phyloP scores from a whole-genome alignment of 2,113 vertebrate genomes.

The Ovibos moschatus region DNA sequence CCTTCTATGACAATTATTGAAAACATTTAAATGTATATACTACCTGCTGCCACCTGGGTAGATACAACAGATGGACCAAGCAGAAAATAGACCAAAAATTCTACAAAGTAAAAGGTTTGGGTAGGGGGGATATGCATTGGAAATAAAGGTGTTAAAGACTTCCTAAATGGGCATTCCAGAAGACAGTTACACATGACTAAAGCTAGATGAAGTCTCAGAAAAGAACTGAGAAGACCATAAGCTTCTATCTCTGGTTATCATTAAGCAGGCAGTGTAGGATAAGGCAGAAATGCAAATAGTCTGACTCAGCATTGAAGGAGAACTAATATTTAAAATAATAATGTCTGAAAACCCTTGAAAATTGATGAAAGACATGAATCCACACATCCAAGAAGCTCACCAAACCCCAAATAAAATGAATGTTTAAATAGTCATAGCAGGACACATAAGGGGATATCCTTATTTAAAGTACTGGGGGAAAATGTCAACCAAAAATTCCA shows the following conservation, averaged over 20 bases:
- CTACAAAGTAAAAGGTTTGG: not conserved
- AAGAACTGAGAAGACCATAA: not conserved
- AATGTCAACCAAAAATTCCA: not conserved
- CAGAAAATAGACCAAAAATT: not conserved
- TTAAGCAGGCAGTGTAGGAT: not conserved
- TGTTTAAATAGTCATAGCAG: not conserved
- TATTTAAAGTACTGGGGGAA: not conserved
- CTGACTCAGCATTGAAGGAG: not conserved
- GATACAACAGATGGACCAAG: not conserved
- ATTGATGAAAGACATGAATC: not conserved
- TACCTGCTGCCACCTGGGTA: not conserved
- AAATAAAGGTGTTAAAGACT: not conserved
- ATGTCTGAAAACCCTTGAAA: not conserved
- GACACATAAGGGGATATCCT: not conserved
- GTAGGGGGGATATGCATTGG: not conserved
- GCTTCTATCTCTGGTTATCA: not conserved
- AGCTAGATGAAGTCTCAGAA: not conserved
- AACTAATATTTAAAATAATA: not conserved
- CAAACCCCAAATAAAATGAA: not conserved
- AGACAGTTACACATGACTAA: not conserved
- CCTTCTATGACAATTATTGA: not conserved
- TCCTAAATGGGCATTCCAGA: not conserved
- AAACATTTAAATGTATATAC: not conserved
- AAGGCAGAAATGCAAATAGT: not conserved
- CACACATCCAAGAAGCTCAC: not conserved